Evolutionary conservation across 2,888 invertebrate species (phyloP).

Genomic region (Colostygia pectinataria): DNA sequence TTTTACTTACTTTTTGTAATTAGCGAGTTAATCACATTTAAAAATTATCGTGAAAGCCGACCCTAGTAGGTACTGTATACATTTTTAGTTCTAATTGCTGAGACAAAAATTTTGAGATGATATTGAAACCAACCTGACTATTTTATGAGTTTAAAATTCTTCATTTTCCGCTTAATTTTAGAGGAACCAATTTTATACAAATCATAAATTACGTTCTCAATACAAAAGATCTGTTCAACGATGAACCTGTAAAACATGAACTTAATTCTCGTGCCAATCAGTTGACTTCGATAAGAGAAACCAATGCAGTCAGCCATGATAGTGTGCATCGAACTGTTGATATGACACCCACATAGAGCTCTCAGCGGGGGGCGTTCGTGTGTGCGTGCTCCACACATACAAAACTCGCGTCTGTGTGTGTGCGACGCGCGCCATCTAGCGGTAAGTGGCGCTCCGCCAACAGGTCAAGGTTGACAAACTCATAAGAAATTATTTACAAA

Average conservation of each 20-base stretch:
- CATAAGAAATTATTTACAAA: constrained; percentile 70
- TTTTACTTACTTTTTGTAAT: too few relatives aligned
- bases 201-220: too few relatives aligned
- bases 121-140: too few relatives aligned
- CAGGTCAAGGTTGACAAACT: constrained; percentile 78
- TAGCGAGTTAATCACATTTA: too few relatives aligned
- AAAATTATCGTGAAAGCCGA: too few relatives aligned
- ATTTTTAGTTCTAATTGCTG: too few relatives aligned
- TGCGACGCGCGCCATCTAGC: constrained; percentile 66
- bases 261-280: constrained; percentile 57
- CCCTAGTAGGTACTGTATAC: too few relatives aligned
- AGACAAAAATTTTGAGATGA: too few relatives aligned
- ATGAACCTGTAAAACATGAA: constrained; percentile 34
- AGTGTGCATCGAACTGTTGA: constrained; percentile 50
- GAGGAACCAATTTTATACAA: too few relatives aligned
- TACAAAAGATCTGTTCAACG: constrained; percentile 4
- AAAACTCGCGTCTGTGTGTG: constrained; percentile 47
- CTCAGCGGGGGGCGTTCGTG: constrained; percentile 36
- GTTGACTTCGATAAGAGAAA: constrained; percentile 53
- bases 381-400: constrained; percentile 62
- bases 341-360: constrained; percentile 52
- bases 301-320: constrained; percentile 50
- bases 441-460: constrained; percentile 50
- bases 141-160: too few relatives aligned
- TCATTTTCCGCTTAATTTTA: too few relatives aligned